Conservation (phyloP, 2,888 invertebrate genomes). For the Caenorhabditis japonica region DNA sequence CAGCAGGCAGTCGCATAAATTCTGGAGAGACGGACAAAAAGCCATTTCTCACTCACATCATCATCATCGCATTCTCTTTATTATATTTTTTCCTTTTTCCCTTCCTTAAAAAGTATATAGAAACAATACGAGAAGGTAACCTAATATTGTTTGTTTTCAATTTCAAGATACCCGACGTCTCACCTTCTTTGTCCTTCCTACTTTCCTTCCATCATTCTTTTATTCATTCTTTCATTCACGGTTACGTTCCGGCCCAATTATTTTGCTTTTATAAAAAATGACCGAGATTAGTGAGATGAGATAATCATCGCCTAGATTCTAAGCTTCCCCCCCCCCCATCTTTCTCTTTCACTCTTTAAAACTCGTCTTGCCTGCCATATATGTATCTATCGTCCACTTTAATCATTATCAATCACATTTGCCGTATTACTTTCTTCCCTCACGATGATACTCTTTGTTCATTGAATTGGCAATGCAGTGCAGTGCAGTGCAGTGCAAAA, state of each 20-base stretch:
- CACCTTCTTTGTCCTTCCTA: slow-evolving; percentile 3
- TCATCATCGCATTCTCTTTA: slow-evolving; percentile 4
- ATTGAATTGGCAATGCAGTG: too few relatives aligned
- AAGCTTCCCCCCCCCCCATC: background rate
- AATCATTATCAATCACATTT: slow-evolving; percentile 32
- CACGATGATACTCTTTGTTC: too few relatives aligned
- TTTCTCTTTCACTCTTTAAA: background rate
- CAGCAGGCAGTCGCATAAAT: background rate
- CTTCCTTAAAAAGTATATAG: too few relatives aligned
- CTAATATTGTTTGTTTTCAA: slow-evolving; percentile 49
- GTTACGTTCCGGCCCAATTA: too few relatives aligned
- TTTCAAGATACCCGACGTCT: slow-evolving; percentile 42
- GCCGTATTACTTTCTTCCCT: slow-evolving; percentile 30
- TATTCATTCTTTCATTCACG: too few relatives aligned
- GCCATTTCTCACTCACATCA: slow-evolving; percentile 1
- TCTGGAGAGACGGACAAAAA: slow-evolving; percentile 36
- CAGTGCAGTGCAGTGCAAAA: too few relatives aligned
- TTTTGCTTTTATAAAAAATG: too few relatives aligned
- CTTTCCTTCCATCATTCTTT: background rate
- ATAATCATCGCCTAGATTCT: too few relatives aligned
- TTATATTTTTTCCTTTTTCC: slow-evolving; percentile 17
- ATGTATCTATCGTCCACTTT: background rate
- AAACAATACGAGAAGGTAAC: slow-evolving; percentile 14
- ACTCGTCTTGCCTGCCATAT: background rate
- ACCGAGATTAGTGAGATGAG: too few relatives aligned